Evolutionary conservation across 2,888 invertebrate species (phyloP).

Genomic region (Mimumesa dahlbomi): DNA sequence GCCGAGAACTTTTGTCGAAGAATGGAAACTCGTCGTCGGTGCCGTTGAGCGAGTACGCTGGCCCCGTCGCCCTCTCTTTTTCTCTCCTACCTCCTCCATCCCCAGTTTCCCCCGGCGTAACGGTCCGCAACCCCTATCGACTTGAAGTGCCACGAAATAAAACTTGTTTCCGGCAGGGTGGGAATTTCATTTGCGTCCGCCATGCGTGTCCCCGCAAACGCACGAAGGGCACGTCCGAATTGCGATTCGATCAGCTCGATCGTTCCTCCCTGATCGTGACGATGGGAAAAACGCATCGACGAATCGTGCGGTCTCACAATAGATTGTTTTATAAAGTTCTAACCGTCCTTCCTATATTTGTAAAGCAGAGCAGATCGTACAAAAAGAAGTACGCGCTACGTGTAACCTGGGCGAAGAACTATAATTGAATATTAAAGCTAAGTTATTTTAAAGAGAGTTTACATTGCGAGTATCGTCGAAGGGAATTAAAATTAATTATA

Average conservation of each 20-base stretch:
- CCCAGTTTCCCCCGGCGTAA: slow-evolving; percentile 30
- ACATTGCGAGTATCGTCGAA: no score
- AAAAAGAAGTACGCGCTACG: no score
- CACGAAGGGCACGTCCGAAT: slow-evolving; percentile 50
- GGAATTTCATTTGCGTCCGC: slow-evolving; percentile 64
- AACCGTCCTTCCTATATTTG: no score
- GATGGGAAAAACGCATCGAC: slow-evolving; percentile 8
- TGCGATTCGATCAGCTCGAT: slow-evolving; percentile 54
- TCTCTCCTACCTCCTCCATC: slow-evolving; percentile 18
- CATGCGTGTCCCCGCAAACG: slow-evolving; percentile 58
- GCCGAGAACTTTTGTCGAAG: slow-evolving; percentile 71
- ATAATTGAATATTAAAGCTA: no score
- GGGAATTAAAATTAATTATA: no score
- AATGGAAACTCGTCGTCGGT: slow-evolving; percentile 67
- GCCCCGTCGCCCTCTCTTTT: slow-evolving; percentile 27
- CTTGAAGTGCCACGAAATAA: slow-evolving; percentile 61
- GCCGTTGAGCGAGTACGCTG: slow-evolving; percentile 45
- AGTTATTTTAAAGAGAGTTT: no score
- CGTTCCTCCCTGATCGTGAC: slow-evolving; percentile 33
- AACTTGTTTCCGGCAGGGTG: slow-evolving; percentile 62
- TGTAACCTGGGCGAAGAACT: no score
- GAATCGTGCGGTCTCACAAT: slow-evolving; percentile 14
- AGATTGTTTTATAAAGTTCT: neutral
- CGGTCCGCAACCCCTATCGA: slow-evolving; percentile 54
- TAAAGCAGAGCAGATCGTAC: no score